phyloP scores from a whole-genome alignment of 2,888 invertebrate species.

The Epinotia ramella region DNA sequence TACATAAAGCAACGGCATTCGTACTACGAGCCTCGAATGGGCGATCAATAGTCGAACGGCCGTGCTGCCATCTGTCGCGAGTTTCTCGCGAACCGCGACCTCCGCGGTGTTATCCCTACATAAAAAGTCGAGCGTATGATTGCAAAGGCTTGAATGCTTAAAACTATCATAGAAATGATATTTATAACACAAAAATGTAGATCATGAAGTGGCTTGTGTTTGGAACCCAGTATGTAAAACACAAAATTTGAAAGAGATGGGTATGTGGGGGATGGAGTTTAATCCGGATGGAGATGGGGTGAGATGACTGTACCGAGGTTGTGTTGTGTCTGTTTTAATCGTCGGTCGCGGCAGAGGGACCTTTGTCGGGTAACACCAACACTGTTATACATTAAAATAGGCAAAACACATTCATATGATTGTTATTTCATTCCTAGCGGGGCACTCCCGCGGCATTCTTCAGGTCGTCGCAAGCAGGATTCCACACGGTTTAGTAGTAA shows the following conservation, averaged over 20 bases:
- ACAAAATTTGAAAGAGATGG: conserved; percentile 61
- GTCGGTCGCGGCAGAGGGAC: conserved; percentile 51
- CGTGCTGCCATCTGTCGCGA: conserved; percentile 37
- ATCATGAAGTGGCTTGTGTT: conserved; percentile 73
- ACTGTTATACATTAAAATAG: conserved; percentile 42
- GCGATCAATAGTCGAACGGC: conserved; percentile 32
- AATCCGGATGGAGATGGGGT: conserved; percentile 56
- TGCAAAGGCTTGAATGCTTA: conserved; percentile 71
- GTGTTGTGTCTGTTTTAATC: conserved; percentile 75
- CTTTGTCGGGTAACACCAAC: conserved; percentile 22
- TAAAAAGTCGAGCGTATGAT: conserved; percentile 61
- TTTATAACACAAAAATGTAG: conserved; percentile 76
- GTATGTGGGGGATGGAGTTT: conserved; percentile 53
- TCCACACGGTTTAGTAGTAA: conserved; percentile 55
- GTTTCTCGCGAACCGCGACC: conserved; percentile 7
- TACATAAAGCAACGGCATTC: conserved; percentile 6
- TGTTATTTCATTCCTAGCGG: conserved; percentile 9
- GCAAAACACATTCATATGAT: conserved; percentile 41
- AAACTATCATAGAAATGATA: conserved; percentile 72
- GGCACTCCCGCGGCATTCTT: neutral
- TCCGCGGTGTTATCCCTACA: neutral
- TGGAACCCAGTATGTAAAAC: conserved; percentile 62
- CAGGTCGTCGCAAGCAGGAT: conserved; percentile 59
- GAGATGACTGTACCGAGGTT: conserved; percentile 70
- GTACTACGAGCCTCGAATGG: neutral